A percentile compares a stretch with the other conserved stretches of the same genome.
These are phyloP conservation scores for western clawed frog (Xenopus tropicalis) DNA, from an alignment of 2,113 vertebrate genomes.

Conservation along the genomic window UCB_Xtro_10.0 CM004449.2:117889001-117889500, in stretches of 20 bases:
- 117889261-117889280: constrained; percentile 6
- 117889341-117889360: constrained; percentile 7
- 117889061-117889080: no score
- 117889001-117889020: no score
- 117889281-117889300: not conserved
- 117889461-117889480: no score
- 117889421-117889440: no score
- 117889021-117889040: no score
- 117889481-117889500: no score
- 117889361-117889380: not conserved
- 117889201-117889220: not conserved
- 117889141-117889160: no score
- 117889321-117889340: constrained; percentile 36
- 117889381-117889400: constrained; percentile 14
- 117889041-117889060: no score
- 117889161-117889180: not conserved
- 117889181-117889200: not conserved
- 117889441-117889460: no score
- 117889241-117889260: not conserved
- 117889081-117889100: no score
- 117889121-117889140: no score
- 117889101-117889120: no score
- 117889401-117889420: not conserved
- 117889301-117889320: not conserved
- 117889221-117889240: not conserved